Base-by-base conservation (phyloP, 2,113 vertebrate genomes). In the Gallinago undulata region DNA sequence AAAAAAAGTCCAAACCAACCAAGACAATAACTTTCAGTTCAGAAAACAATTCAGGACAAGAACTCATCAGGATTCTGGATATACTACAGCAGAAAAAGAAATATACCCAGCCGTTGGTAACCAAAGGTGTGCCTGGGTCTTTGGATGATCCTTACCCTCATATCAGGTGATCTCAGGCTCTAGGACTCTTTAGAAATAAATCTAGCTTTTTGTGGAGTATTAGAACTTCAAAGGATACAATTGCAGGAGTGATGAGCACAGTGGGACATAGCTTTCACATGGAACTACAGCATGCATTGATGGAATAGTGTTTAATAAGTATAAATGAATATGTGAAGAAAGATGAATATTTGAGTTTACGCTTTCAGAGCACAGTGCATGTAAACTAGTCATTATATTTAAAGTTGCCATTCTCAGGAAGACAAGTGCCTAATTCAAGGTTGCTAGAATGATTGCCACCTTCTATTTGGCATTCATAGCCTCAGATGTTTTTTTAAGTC, bases 301-400 rank as follows among this genome's bases (percentile, higher is more conserved):
- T 7, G 4, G 2, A 35, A 28, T 1, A 50, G 2, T 3, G 1
- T 56, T 70, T 57, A 37, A 45, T 10, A 55, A 51, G 2, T 47
- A 51, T 77, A 81, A 87, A 75, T 23, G 9, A 67, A 7, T 27
- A 47, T 3, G 1, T 69, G 28, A 76, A 90, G 37, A 76, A 84
- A 73, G 8, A 37, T 28, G 3, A 69, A 56, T 81, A 67, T 27
- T 78, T 89, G 48, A 80, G 13, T 50, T 69, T 3, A 27, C n/a
- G 4, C 70, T 83, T 72, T 67, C 23, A 25, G 41, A 57, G 7
- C 13, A 80, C 30, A 50, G 39, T 0, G 0, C 8, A 27, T 5
- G 2, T 35, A 74, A 77, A 81, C 11, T 53, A 86, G 22, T 48
- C 19, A 35, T 21, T 19, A 51, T 19, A 43, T 30, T 73, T 73